Evolutionary conservation across 2,888 invertebrate genomes (phyloP).

Genomic region (Macrosiphum euphorbiae): DNA sequence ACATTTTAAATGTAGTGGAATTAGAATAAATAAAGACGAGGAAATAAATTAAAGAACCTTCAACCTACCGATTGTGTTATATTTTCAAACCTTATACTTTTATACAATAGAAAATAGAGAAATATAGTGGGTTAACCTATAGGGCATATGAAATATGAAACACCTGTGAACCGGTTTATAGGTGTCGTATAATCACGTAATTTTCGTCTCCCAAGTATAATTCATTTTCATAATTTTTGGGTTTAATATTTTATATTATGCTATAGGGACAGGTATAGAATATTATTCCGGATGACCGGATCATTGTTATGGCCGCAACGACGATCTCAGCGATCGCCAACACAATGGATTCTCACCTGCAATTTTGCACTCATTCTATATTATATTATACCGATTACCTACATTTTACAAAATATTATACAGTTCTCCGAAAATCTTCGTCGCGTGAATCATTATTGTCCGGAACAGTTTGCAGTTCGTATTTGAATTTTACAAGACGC

Average conservation of each 20-base stretch:
- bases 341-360: not conserved
- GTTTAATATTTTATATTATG: not conserved
- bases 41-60: no score
- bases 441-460: not conserved
- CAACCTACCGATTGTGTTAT: no score
- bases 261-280: not conserved
- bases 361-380: not conserved
- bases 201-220: not conserved
- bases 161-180: not conserved
- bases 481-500: not conserved
- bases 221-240: not conserved
- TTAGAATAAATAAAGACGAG: no score
- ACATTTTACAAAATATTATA: not conserved
- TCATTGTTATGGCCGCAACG: not conserved
- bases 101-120: no score
- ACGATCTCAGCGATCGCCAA: not conserved
- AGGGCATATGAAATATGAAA: not conserved
- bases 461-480: not conserved
- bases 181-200: not conserved
- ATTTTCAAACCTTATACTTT: no score
- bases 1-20: no score
- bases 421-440: not conserved
- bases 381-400: not conserved
- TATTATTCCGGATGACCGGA: not conserved
- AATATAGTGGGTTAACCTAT: no score